Base-by-base conservation (phyloP, 2,113 vertebrate species). In the Anolis sagrei region DNA sequence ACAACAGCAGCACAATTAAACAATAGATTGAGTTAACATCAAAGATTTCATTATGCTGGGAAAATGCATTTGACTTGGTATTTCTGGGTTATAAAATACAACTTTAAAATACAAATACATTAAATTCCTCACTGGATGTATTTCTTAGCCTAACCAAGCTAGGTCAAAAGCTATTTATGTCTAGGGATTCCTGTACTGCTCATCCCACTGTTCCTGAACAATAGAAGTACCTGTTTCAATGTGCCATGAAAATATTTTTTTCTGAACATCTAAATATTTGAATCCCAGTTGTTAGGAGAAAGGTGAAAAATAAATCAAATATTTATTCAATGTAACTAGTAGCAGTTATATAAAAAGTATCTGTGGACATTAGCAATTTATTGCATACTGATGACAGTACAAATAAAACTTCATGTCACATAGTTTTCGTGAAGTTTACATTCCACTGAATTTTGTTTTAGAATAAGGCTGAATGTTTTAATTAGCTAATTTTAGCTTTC, bases 311-410 rank as follows among this genome's bases (percentile, higher is more conserved):
- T 29, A 68, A 29, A 27, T 29, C 64, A 8, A 68, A 27, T 29
- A 68, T n/a, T 81, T 83, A 79, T 70, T 81, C 77, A 84, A 79
- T 9, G 85, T 82, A 89, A 61, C 0, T 3, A 81, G 76, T 79
- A 23, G 80, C 83, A 85, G 86, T 88, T 84, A 82, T 84, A 87
- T 84, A 86, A 92, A 91, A 87, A 89, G 86, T 79, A 90, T 70
- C 70, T 18, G 85, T 72, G 73, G 34, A 62, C 82, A 13, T 11
- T 68, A 62, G 81, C 84, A 77, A 49, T 89, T 86, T 83, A 19
- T 2, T 69, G 70, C 72, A 1, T 3, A 11, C 61, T 3, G 51
- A 78, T 77, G 18, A 8, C 29, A 62, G 84, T 39, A 27, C 23
- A 87, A 88, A 80, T n/a, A 77, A 51, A 76, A 82, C 61, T 86